These are phyloP conservation scores for Scolopax bukidnonensis DNA, from an alignment of 2,797 vertebrate species.

Conservation along the genomic window DNA sequence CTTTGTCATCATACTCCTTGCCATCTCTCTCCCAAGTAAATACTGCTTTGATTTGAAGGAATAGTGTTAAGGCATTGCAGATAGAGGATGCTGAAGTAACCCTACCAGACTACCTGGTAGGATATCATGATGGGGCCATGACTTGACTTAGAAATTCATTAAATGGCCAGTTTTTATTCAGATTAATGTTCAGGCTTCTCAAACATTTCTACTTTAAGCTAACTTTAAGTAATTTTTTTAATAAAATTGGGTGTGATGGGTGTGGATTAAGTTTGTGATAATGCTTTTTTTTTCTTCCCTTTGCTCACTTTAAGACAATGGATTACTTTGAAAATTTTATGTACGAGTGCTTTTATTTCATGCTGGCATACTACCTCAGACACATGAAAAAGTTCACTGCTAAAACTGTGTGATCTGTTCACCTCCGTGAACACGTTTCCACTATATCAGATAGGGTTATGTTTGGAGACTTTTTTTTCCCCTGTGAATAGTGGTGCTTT, in stretches of 20 bases:
- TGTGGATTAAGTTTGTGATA: neutral
- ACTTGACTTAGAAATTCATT: neutral
- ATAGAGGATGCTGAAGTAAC: neutral
- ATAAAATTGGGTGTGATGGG: neutral
- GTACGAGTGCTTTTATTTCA: neutral
- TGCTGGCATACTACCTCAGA: neutral
- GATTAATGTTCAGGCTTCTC: neutral
- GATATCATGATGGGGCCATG: neutral
- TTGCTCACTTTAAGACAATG: neutral
- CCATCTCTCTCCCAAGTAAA: rapidly evolving
- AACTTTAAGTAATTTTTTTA: neutral
- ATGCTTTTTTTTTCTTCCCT: neutral
- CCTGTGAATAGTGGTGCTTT: neutral
- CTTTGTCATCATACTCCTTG: neutral
- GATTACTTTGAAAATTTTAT: neutral
- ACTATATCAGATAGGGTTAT: neutral
- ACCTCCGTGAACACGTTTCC: neutral
- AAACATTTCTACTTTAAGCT: neutral
- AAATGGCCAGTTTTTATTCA: neutral
- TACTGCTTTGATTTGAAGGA: neutral
- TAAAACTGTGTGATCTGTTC: neutral
- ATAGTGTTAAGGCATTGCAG: neutral
- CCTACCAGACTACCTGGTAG: neutral
- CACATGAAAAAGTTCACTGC: neutral
- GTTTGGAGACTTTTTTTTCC: neutral